Percentiles rank a stretch among this genome's conserved stretches.
Evolutionary conservation across 2,113 vertebrate genomes (phyloP).

Genomic region (Triplophysa dalaica): DNA sequence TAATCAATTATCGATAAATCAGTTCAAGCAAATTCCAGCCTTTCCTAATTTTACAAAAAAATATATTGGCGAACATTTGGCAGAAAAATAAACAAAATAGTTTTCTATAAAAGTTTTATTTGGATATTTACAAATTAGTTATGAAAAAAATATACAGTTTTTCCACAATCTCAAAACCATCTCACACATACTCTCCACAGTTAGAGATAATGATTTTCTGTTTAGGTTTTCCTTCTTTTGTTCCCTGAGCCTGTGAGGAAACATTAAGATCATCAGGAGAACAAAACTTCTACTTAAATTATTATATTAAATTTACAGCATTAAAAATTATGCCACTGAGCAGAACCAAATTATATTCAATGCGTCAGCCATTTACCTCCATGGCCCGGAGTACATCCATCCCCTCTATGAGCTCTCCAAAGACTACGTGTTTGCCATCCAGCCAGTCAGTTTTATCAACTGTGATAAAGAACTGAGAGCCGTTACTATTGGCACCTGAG

Average conservation of each 20-base stretch:
- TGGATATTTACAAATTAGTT: constrained; percentile 73
- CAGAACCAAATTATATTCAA: neutral
- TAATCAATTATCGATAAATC: too few species aligned
- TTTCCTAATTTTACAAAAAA: too few species aligned
- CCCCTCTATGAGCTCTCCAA: constrained; percentile 92
- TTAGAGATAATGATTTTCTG: constrained; percentile 95
- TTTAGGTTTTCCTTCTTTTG: constrained; percentile 90
- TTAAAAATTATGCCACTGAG: neutral
- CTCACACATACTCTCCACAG: constrained; percentile 87
- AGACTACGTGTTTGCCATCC: constrained; percentile 93
- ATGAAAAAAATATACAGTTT: constrained; percentile 40
- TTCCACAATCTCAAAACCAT: neutral
- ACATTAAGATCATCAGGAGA: constrained; percentile 43
- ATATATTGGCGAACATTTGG: neutral
- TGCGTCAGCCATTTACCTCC: constrained; percentile 72
- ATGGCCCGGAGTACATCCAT: constrained; percentile 88
- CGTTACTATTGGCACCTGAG: constrained; percentile 86
- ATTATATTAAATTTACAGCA: too few species aligned
- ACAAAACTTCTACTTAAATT: neutral
- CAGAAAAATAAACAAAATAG: neutral
- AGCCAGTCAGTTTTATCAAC: constrained; percentile 94
- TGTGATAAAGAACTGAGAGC: constrained; percentile 95
- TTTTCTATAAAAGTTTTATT: constrained; percentile 68
- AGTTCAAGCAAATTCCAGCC: too few species aligned
- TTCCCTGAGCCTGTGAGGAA: constrained; percentile 82